Base-by-base conservation (phyloP, 2,797 vertebrate genomes). In the Neoniphon sammara region DNA sequence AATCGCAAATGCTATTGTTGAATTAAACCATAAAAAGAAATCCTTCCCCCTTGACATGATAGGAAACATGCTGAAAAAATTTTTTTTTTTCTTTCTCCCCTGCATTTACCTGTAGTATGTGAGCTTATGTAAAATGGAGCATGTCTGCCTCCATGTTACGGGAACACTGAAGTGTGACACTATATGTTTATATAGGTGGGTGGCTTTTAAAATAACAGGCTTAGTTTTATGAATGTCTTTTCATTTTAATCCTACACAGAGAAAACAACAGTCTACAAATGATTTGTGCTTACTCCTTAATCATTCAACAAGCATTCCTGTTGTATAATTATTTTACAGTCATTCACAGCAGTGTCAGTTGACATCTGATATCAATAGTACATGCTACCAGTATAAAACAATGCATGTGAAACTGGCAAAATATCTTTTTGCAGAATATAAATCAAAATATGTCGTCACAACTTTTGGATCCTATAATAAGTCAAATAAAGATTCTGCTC, bases 1-100 rank as follows among this genome's bases (percentile, higher is more conserved):
- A 95, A 96, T 98, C 95, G 95, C 96, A 98, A 98, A 98, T 98
- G 96, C 96, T 98, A 96, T 97, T 98, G 96, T 98, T 98, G 97
- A 98, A 98, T 98, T 98, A 98, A 98, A 98, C 95, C 96, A 97
- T 97, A 97, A 96, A 96, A 94, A 93, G 89, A 93, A 94, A 93
- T 89, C 90, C 91, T 88, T 89, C 84, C 89, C 87, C 85, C 87
- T 88, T 91, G 91, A 94, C 92, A 90, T 88, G 83, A 93, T 90
- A 82, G 88, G 82, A 92, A 85, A 85, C 73, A 80, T 73, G 77
- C 78, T 83, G 78, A 88, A 88, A 89, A 89, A 73, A 68, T 68
- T 78, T 86, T 85, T 83, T 72, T 77, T 80, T 67, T 55, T 78
- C 65, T 65, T 62, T 8, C 71, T 89, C 63, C 70, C 34, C 55